Percentiles rank a stretch among this genome's conserved stretches.
Conservation (phyloP, 1,140 invertebrate species). For the Linepithema humile region DNA sequence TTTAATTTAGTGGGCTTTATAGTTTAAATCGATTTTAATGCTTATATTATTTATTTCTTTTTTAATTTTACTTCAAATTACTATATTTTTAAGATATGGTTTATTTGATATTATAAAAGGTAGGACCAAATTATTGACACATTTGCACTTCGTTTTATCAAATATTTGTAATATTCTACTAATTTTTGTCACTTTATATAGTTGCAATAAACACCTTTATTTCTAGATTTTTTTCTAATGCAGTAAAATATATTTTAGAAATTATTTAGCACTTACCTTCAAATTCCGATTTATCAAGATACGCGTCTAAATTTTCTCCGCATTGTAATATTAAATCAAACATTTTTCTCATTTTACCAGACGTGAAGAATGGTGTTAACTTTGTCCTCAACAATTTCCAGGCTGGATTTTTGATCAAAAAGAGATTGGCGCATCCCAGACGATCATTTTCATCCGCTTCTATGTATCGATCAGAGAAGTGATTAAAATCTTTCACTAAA, state of each 20-base stretch:
- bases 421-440: constrained; percentile 74
- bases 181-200: too few species aligned
- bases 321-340: constrained; percentile 81
- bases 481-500: constrained; percentile 83
- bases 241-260: not conserved
- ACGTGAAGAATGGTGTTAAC: constrained; percentile 81
- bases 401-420: constrained; percentile 73
- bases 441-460: constrained; percentile 64
- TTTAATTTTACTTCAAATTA: too few species aligned
- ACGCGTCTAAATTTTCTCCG: constrained; percentile 74
- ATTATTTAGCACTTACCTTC: constrained; percentile 56
- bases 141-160: too few species aligned
- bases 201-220: not conserved
- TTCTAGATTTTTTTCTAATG: not conserved
- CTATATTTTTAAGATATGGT: too few species aligned
- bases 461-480: constrained; percentile 77
- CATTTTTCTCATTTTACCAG: constrained; percentile 82
- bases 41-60: too few species aligned
- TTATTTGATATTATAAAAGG: too few species aligned
- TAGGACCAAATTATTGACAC: too few species aligned
- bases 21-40: too few species aligned
- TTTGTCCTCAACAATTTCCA: constrained; percentile 81
- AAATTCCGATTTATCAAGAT: constrained; percentile 68
- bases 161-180: too few species aligned
- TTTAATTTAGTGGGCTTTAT: too few species aligned